Base-by-base conservation (phyloP, 2,888 invertebrate genomes). In the Lottia scabra region DNA sequence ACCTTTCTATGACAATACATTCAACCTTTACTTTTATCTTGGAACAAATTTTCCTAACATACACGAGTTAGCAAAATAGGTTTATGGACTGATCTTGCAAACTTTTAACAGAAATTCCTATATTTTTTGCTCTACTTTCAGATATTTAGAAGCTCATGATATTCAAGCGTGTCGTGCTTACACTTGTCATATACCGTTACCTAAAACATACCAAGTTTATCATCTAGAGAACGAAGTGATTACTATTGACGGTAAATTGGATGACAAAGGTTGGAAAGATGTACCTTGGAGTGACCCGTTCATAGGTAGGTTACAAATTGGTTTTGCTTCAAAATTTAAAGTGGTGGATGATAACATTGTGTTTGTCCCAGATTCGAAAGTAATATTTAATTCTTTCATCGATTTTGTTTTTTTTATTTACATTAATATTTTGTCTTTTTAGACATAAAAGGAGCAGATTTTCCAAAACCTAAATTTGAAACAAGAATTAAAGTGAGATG, bases 211-310 rank as follows among this genome's bases (percentile, higher is more conserved):
- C 68, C 79, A 81, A 10, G 81, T 81, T 44, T 82, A 84, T 67
- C 81, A 84, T 62, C 74, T 83, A 44, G 56, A 23, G 12, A 81
- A 75, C 0, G 77, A 79, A n/a, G 63, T 69, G 16, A 79, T 85
- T 68, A 77, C 73, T 26, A 78, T 85, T 3, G 85, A 85, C 71
- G 85, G 85, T 5, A 75, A 76, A 38, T 68, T 85, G 63, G 79
- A 83, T 12, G 85, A 85, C 23, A 76, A 72, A 23, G 84, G 83
- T 0, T 85, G 85, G 85, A 75, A 74, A 23, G 82, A 80, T 62
- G 83, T 83, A 15, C 78, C 74, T 13, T 83, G 83, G 83, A 75
- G 79, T 12, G 78, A 78, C 10, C 15, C 73, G 26, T 83, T 83
- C 66, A 75, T 79, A 1, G 83, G 82, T 82, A 67, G 71, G 77